Base-by-base conservation (phyloP, 2,888 invertebrate genomes). In the Drosophila niveifrons region DNA sequence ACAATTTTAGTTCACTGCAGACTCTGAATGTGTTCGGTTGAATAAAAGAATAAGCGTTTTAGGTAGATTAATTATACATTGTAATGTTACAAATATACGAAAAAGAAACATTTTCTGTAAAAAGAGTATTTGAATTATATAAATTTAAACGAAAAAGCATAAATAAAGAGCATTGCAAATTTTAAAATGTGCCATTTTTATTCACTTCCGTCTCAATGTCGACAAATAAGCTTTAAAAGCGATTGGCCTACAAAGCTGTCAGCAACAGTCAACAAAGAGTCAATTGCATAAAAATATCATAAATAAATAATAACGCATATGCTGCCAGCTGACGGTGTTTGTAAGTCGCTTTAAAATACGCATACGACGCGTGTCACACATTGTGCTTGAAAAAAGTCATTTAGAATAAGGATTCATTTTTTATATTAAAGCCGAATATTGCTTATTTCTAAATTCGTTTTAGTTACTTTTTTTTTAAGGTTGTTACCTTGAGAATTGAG, bases 281-380 rank as follows among this genome's bases (percentile, higher is more conserved):
- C 41, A 50, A 50, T 48, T 62, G 29, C 28, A 31, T 43, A 29
- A 34, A n/a, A 50, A 52, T 51, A 31, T 23, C 29, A 23, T 51
- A 46, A 70, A 69, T 70, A 70, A 55, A 50, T 50, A 39, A 58
- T 41, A 11, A 47, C 2, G 13, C 39, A 50, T 29, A 28, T 47
- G 23, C 11, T 41, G 17, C 36, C 47, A 47, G 28, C 11, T 58
- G 44, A 44, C 10, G 41, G 34, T 31, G 18, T 36, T 29, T 63
- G 18, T 47, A 29, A 8, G 46, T 28, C 29, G 11, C 28, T 41
- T 43, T 55, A 41, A 50, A 64, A 64, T 66, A 44, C 29, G 43
- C 43, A 50, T 66, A 39, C 36, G 50, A 36, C 66, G 11, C 28
- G 43, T 51, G 56, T 39, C 18, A 36, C 55, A 48, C 3, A 15